Conservation (phyloP, 1,140 invertebrate genomes). For the Leptinotarsa defecta region DNA sequence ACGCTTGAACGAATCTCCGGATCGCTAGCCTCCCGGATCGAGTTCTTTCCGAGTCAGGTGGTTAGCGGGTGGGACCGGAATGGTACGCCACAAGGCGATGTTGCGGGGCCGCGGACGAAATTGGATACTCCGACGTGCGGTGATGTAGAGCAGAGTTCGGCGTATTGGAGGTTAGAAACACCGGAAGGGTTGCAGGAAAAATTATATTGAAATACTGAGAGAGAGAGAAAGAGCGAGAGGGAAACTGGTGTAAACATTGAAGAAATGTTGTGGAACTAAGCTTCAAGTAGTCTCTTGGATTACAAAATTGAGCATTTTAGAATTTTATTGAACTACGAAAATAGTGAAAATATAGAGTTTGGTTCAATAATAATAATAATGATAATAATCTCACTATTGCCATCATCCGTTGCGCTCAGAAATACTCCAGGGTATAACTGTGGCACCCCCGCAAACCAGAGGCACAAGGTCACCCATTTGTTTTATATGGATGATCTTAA, state of each 20-base stretch:
- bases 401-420: too few species aligned
- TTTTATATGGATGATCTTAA: too few species aligned
- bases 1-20: constrained; percentile 13
- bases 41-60: constrained; percentile 32
- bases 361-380: too few species aligned
- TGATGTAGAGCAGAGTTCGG: constrained; percentile 13
- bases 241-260: background rate
- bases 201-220: background rate
- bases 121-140: constrained; percentile 21
- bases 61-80: constrained; percentile 32
- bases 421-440: too few species aligned
- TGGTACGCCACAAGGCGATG: constrained; percentile 5
- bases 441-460: too few species aligned
- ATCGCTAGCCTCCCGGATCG: constrained; percentile 16
- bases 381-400: too few species aligned
- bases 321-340: too few species aligned
- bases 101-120: constrained; percentile 5
- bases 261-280: too few species aligned
- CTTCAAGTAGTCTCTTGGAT: too few species aligned
- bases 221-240: background rate
- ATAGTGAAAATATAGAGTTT: too few species aligned
- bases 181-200: background rate
- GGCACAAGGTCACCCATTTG: too few species aligned
- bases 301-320: too few species aligned
- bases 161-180: background rate